phyloP scores from a whole-genome alignment of 2,113 vertebrate genomes.

The Plectropomus leopardus region DNA sequence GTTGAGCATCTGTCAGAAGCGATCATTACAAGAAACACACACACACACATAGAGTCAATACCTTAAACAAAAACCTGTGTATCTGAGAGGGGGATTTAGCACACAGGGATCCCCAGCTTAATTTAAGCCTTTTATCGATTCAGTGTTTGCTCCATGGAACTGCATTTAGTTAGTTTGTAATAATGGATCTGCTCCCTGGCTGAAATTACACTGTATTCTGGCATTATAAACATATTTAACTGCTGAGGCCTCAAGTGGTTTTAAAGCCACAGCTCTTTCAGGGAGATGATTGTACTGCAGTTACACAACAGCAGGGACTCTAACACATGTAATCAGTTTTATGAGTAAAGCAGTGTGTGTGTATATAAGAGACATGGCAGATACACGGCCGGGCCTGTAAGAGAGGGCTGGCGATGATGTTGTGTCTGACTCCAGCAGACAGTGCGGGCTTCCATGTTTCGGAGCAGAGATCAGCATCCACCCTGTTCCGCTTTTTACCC shows the following conservation, averaged over 20 bases:
- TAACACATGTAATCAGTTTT: slow-evolving; percentile 13
- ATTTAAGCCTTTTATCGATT: slow-evolving; percentile 59
- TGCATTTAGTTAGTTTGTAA: slow-evolving; percentile 55
- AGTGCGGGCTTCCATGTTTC: neutral
- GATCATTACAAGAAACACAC: slow-evolving; percentile 17
- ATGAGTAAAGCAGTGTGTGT: slow-evolving; percentile 5
- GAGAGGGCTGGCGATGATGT: neutral
- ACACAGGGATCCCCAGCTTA: slow-evolving; percentile 18
- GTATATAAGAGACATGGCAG: neutral
- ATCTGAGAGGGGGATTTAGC: slow-evolving; percentile 22
- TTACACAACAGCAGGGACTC: slow-evolving; percentile 43
- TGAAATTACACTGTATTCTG: slow-evolving; percentile 54
- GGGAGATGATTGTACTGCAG: neutral
- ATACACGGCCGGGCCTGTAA: neutral
- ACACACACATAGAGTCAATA: slow-evolving; percentile 14
- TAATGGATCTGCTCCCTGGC: slow-evolving; percentile 33
- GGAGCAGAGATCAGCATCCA: neutral
- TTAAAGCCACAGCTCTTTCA: slow-evolving; percentile 40
- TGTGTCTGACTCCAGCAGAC: slow-evolving; percentile 19
- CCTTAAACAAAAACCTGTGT: slow-evolving; percentile 30
- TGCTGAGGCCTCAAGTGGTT: slow-evolving; percentile 41
- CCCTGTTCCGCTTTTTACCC: neutral
- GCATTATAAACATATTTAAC: slow-evolving; percentile 54
- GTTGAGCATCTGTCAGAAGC: slow-evolving; percentile 6
- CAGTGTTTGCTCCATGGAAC: slow-evolving; percentile 32